Base-by-base conservation (phyloP, 2,113 vertebrate genomes). In the Trochalopteron elliotii region DNA sequence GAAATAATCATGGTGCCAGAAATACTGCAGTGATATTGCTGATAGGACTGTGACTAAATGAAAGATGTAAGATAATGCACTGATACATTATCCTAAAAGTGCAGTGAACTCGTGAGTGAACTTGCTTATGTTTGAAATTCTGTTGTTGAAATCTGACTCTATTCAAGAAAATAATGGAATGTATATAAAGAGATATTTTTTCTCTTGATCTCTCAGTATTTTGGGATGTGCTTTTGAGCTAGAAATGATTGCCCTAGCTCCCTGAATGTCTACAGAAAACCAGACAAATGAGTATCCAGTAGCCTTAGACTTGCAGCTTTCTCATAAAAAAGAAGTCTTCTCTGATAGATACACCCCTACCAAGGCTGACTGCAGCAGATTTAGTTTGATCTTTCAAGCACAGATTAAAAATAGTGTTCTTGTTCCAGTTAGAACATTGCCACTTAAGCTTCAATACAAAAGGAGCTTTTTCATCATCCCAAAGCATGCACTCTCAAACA, bases 381-480 rank as follows among this genome's bases (percentile, higher is more conserved):
- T 95, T 96, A 96, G 97, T 97, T 97, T 97, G 95, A 93, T 97
- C 91, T 97, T 97, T 96, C 95, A 90, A 75, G 85, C 83, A 69
- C 2, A 24, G 96, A 96, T 97, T 98, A 97, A 97, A 96, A 96
- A 96, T 97, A 95, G 74, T 97, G 95, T 94, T 97, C 96, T 90
- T 75, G 39, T 88, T 96, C 81, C 91, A 89, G 90, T 93, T 97
- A 93, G 94, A 94, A 92, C 60, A 91, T 81, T 96, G 74, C 93
- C 71, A 87, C 83, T 97, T 96, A 93, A 89, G 82, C 92, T 96
- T 93, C 77, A 80, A 55, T 96, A 94, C 78, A 92, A 93, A 95
- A 91, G 78, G 88, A 71, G 39, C 87, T 95, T 96, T 97, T 96
- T 97, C 90, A 92, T 97, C 96, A 96, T 95, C 78, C 61, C 2